Conservation (phyloP, 2,888 invertebrate genomes). For the Leptinotarsa haldemani region DNA sequence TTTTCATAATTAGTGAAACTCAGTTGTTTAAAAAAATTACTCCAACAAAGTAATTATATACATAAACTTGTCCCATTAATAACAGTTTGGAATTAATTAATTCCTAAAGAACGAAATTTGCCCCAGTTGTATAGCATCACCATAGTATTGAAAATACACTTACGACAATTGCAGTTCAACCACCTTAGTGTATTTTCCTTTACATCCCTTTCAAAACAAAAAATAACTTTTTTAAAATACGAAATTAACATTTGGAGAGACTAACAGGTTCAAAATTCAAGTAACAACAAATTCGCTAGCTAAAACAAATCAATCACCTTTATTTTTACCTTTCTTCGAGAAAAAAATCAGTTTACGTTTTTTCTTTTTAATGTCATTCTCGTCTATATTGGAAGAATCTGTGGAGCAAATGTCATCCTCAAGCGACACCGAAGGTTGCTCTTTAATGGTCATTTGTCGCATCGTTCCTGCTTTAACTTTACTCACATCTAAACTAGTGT, state of each 20-base stretch:
- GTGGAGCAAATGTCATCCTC: slow-evolving; percentile 78
- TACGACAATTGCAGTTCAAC: neutral
- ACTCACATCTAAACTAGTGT: slow-evolving; percentile 64
- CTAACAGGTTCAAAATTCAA: slow-evolving; percentile 9
- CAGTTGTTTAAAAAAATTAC: neutral
- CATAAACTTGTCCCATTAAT: too few species aligned
- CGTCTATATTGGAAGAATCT: slow-evolving; percentile 77
- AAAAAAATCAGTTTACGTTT: slow-evolving; percentile 76
- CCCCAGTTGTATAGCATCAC: neutral
- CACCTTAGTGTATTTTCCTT: neutral
- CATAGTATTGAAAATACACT: neutral
- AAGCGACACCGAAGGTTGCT: slow-evolving; percentile 61
- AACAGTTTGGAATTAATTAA: neutral
- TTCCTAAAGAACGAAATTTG: neutral
- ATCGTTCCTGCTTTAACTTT: slow-evolving; percentile 37
- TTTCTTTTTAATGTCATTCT: slow-evolving; percentile 71
- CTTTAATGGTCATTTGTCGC: slow-evolving; percentile 57
- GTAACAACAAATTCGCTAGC: slow-evolving; percentile 2
- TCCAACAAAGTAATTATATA: too few species aligned
- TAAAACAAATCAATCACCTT: slow-evolving; percentile 41
- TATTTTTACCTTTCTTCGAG: slow-evolving; percentile 64
- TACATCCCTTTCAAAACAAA: neutral
- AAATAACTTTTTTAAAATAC: neutral
- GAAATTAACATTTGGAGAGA: neutral
- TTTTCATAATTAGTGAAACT: neutral